Percentiles rank a stretch among this genome's conserved stretches.
Conservation (phyloP, 1,140 invertebrate species). For the Telenomus remus region DNA sequence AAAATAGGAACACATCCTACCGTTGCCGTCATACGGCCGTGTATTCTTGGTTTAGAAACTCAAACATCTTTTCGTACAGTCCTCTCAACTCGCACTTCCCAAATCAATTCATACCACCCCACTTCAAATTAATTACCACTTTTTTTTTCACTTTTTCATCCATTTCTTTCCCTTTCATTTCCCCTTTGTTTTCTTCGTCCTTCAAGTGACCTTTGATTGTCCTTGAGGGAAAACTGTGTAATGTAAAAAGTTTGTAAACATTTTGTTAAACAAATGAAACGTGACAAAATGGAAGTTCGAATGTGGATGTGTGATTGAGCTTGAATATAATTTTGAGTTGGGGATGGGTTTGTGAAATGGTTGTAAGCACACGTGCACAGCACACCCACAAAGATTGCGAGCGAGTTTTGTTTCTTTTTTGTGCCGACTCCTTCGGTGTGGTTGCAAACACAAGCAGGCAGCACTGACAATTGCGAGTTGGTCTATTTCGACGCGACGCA, state of each 20-base stretch:
- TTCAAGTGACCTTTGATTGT: too few relatives aligned
- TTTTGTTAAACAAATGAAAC: too few relatives aligned
- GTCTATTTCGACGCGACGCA: background rate
- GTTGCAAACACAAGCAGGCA: background rate
- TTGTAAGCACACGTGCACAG: conserved; percentile 2
- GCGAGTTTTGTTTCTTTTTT: too few relatives aligned
- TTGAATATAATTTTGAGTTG: too few relatives aligned
- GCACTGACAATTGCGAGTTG: background rate
- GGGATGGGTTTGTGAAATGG: too few relatives aligned
- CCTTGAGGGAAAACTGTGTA: too few relatives aligned
- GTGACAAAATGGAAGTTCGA: too few relatives aligned
- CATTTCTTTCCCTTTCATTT: too few relatives aligned
- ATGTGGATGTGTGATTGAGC: too few relatives aligned
- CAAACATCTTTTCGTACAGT: conserved; percentile 39
- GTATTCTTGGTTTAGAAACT: conserved; percentile 60
- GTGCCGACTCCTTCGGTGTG: background rate
- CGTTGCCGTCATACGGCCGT: conserved; percentile 59
- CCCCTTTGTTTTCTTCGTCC: too few relatives aligned
- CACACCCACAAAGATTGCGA: background rate
- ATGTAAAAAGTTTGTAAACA: too few relatives aligned
- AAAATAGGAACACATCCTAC: conserved; percentile 79
- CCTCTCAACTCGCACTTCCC: conserved; percentile 2
- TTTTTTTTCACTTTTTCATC: too few relatives aligned
- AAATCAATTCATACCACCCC: background rate
- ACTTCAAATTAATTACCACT: background rate